Percentiles rank a stretch among this genome's conserved stretches.
Conservation (phyloP, 2,113 vertebrate species). For the Catharus fuscescens region DNA sequence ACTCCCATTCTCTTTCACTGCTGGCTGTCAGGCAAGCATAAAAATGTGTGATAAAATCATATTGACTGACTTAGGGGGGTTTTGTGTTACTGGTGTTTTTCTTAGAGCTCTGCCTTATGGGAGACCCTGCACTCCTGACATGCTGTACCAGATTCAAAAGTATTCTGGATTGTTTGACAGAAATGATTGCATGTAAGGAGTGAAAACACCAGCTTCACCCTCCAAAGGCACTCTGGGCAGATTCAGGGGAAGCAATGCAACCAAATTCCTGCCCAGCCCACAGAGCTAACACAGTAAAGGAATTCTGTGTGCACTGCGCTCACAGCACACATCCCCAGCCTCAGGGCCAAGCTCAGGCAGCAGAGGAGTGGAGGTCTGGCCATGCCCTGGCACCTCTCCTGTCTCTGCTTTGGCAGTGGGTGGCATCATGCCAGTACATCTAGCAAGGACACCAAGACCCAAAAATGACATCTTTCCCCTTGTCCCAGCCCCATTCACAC, state of each 20-base stretch:
- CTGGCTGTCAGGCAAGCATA: neutral
- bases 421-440: neutral
- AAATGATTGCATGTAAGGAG: neutral
- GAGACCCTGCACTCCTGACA: neutral
- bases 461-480: neutral
- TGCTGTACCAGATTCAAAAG: neutral
- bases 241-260: neutral
- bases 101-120: neutral
- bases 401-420: accelerated
- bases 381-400: neutral
- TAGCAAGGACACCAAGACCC: neutral
- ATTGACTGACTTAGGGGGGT: neutral
- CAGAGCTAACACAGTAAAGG: accelerated
- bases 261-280: neutral
- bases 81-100: neutral
- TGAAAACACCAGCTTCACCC: neutral
- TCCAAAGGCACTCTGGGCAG: neutral
- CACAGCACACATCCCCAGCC: neutral
- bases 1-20: neutral
- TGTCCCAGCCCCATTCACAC: neutral
- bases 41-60: neutral
- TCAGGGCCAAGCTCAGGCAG: neutral
- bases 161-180: neutral
- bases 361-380: neutral
- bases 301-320: neutral